phyloP scores from a whole-genome alignment of 2,113 vertebrate genomes.

The Vicugna pacos region DNA sequence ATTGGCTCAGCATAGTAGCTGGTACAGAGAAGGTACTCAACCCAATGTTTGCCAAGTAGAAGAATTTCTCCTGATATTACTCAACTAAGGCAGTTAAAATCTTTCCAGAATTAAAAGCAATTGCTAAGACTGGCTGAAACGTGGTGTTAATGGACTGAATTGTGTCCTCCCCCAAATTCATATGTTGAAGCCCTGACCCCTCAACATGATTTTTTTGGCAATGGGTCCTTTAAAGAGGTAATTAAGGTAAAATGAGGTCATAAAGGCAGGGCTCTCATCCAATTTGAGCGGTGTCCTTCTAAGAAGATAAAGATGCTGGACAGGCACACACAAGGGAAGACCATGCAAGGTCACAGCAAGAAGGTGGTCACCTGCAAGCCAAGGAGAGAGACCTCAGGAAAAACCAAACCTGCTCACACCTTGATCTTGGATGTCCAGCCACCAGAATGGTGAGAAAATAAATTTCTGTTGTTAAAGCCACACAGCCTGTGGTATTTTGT shows the following conservation, averaged over 20 bases:
- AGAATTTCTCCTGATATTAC: neutral
- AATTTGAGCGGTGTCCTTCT: neutral
- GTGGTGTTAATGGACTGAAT: neutral
- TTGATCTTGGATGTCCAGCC: neutral
- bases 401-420: neutral
- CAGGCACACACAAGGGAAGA: neutral
- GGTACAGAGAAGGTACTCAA: neutral
- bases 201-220: neutral
- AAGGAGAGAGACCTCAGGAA: neutral
- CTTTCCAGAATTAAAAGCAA: neutral
- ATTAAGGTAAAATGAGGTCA: neutral
- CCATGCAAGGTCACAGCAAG: neutral
- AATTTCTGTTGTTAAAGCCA: neutral
- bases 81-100: neutral
- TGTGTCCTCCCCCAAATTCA: neutral
- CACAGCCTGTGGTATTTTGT: neutral
- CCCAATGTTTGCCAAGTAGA: neutral
- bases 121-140: neutral
- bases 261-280: neutral
- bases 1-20: rapidly evolving
- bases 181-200: neutral
- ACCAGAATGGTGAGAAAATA: neutral
- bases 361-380: neutral
- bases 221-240: neutral
- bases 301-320: neutral